A percentile compares a stretch with the other conserved stretches of the same genome.
phyloP scores from a whole-genome alignment of 2,113 vertebrate genomes.

The Morone saxatilis region DNA sequence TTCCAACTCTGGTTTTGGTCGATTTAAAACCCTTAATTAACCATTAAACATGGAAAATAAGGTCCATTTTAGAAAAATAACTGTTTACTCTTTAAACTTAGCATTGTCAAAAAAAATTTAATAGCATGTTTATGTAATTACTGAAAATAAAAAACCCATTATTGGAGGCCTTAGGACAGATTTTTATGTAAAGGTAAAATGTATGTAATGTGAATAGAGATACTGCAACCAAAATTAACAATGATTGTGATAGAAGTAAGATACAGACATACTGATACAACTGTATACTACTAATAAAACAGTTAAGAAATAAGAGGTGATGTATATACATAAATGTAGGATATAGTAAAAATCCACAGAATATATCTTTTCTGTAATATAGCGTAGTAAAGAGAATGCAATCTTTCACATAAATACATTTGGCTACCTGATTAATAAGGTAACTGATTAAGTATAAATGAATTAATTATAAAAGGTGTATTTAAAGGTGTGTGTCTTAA shows the following conservation, averaged over 20 bases:
- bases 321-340: neutral
- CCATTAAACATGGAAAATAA: too few relatives aligned
- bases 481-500: neutral
- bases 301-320: neutral
- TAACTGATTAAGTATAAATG: too few relatives aligned
- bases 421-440: neutral
- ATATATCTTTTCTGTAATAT: neutral
- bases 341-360: neutral
- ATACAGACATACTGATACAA: too few relatives aligned
- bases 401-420: neutral
- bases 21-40: too few relatives aligned
- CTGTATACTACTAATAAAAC: too few relatives aligned
- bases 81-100: too few relatives aligned
- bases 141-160: neutral
- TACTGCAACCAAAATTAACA: neutral
- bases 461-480: neutral
- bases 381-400: neutral
- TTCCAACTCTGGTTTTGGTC: too few relatives aligned
- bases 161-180: neutral
- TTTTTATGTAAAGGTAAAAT: neutral
- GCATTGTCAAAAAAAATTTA: neutral
- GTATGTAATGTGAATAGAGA: neutral
- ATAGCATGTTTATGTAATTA: neutral
- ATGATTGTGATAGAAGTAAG: too few relatives aligned
- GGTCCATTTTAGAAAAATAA: too few relatives aligned